phyloP scores from a whole-genome alignment of 2,888 invertebrate genomes.

The Xanthorhoe spadicearia region DNA sequence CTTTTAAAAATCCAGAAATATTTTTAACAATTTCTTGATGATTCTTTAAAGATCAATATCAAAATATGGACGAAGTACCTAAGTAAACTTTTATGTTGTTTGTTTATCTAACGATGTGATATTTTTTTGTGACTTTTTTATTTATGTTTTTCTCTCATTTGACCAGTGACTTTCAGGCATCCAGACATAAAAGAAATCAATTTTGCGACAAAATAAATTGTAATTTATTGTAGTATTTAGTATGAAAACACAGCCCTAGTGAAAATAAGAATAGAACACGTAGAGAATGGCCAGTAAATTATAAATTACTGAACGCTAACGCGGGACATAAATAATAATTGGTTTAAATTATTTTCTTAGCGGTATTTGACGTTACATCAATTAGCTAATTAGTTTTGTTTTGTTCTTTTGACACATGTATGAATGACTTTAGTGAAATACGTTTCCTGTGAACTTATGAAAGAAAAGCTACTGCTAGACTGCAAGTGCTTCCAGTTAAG shows the following conservation, averaged over 20 bases:
- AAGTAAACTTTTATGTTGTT: no score
- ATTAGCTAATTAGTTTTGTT: constrained; percentile 34
- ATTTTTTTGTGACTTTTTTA: no score
- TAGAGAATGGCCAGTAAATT: constrained; percentile 31
- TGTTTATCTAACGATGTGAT: no score
- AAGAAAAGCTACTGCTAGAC: background rate
- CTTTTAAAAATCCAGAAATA: no score
- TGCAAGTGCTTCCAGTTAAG: background rate
- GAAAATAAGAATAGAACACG: constrained; percentile 30
- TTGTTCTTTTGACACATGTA: constrained; percentile 23
- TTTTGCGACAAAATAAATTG: no score
- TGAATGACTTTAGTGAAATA: constrained; percentile 27
- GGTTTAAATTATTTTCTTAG: constrained; percentile 36
- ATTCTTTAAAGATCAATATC: background rate
- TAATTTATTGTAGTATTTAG: no score
- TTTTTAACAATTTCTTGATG: no score
- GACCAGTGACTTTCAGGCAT: no score
- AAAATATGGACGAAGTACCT: background rate
- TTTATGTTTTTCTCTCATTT: no score
- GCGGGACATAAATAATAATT: constrained; percentile 33
- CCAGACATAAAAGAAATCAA: no score
- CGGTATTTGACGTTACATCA: constrained; percentile 30
- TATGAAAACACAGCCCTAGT: constrained; percentile 15
- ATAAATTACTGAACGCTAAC: constrained; percentile 35
- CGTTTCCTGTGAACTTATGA: constrained; percentile 29